Evolutionary conservation across 2,888 invertebrate genomes (phyloP), one percentile per base, ranked within the genome.

Genomic region (Drosophila lutescens): DNA sequence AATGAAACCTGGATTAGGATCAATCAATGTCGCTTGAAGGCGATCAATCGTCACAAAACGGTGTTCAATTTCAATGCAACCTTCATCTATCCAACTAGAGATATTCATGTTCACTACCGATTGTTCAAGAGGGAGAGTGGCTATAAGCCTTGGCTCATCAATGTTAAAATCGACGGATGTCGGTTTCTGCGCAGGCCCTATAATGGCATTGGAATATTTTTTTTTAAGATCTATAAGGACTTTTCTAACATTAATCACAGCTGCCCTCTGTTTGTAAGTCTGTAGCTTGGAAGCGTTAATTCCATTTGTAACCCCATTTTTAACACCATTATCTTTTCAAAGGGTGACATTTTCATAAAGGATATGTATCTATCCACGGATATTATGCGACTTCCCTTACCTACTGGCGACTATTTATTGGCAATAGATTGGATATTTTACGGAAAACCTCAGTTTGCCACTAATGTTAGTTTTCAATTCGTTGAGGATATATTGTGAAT

Each of bases 1-100:
- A 82, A 81, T 20, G 4, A 58, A 32, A 75, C 75, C 10, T 81
- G 75, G 80, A 4, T 81, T 0, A 7, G 41, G 5, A 36, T 76
- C 0, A 36, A 74, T 9, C 50, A 40, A 0, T 82, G 79, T 20
- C 77, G 74, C 2, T 23, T 84, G 9, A 70, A 66, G 15, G 85
- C 81, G 0, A 32, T 80, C 0, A 68, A 17, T 26, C 74, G 84
- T 0, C 54, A 77, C 36, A 67, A 17, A n/a, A 61, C 59, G 0
- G 50, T 34, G 2, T 40, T 79, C 1, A 79, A 75, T 17, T 0
- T 77, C 0, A 62, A 72, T n/a, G 41, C 9, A 3, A 69, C 73
- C 4, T 6, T 80, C 0, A 23, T 68, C 0, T 34, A 75, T 30
- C 60, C 70, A 0, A 71, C 57, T 2, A 5, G 51, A 2, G 20